A percentile compares a stretch with the other conserved stretches of the same genome.
Evolutionary conservation across 2,888 invertebrate species (phyloP).

Genomic region (Noctua janthe): DNA sequence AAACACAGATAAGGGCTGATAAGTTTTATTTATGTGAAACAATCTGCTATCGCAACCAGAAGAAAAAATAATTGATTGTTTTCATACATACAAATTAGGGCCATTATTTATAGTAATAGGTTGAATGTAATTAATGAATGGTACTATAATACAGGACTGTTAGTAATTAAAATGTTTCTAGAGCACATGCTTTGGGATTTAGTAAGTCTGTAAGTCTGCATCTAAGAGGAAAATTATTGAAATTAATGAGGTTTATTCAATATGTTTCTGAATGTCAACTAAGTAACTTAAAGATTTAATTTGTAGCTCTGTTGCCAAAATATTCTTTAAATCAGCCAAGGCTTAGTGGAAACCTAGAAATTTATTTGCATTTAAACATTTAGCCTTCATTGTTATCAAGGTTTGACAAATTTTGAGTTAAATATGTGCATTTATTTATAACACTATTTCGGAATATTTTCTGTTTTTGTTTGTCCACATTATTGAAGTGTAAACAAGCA

Average conservation of each 20-base stretch:
- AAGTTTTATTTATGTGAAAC: conserved; percentile 69
- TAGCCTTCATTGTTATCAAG: not conserved
- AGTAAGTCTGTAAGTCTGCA: not conserved
- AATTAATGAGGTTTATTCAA: not conserved
- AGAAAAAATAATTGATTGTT: conserved; percentile 63
- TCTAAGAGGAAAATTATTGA: not conserved
- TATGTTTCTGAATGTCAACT: not conserved
- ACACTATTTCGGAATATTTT: conserved; percentile 5
- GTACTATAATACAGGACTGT: not conserved
- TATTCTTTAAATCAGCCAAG: not conserved
- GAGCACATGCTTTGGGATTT: not conserved
- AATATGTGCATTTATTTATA: conserved; percentile 8
- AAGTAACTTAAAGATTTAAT: not conserved
- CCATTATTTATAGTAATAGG: conserved; percentile 5
- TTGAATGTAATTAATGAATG: conserved; percentile 13
- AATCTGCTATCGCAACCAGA: conserved; percentile 71
- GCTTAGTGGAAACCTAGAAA: not conserved
- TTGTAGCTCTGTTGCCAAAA: not conserved
- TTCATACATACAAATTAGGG: conserved; percentile 39
- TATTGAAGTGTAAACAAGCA: not conserved
- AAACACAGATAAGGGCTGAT: conserved; percentile 74
- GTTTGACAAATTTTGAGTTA: not conserved
- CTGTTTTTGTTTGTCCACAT: not conserved
- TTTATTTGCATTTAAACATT: not conserved
- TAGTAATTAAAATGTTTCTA: not conserved